Percentiles rank a stretch among this genome's conserved stretches.
Evolutionary conservation across 2,888 invertebrate genomes (phyloP).

Genomic region (Drosophila prostipennis): DNA sequence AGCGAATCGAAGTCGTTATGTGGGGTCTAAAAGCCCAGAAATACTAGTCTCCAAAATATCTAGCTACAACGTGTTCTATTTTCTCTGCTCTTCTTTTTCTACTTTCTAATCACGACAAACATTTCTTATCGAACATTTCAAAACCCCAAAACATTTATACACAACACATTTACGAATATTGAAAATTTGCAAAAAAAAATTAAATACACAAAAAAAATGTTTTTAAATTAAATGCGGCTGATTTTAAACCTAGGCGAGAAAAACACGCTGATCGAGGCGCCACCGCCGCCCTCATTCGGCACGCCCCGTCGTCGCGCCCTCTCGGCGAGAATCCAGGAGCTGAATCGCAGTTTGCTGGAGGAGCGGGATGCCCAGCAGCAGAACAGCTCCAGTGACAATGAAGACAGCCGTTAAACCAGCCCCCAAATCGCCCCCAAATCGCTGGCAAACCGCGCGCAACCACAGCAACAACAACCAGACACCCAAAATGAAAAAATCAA

Average conservation of each 20-base stretch:
- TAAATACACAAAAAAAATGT: constrained; percentile 4
- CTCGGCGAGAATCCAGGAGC: constrained; percentile 84
- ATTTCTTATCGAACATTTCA: constrained; percentile 10
- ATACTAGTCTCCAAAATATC: constrained; percentile 37
- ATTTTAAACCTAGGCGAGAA: constrained; percentile 87
- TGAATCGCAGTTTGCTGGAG: constrained; percentile 84
- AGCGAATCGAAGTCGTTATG: constrained; percentile 45
- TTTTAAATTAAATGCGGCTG: constrained; percentile 44
- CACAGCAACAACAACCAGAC: constrained; percentile 67
- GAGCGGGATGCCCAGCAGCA: constrained; percentile 83
- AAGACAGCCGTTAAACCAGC: constrained; percentile 80
- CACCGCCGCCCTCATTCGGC: constrained; percentile 84
- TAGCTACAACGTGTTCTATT: constrained; percentile 73
- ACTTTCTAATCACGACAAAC: constrained; percentile 53
- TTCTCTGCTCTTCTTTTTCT: constrained; percentile 81
- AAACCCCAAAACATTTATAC: constrained; percentile 23
- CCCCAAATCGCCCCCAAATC: background rate
- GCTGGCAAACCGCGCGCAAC: constrained; percentile 43
- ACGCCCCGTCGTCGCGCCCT: constrained; percentile 84
- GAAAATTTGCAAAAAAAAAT: constrained; percentile 25
- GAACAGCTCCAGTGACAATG: constrained; percentile 83
- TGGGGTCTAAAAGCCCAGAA: constrained; percentile 45
- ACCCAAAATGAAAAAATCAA: constrained; percentile 19
- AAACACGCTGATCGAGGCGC: constrained; percentile 91
- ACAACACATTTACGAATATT: constrained; percentile 5